Evolutionary conservation across 2,888 invertebrate genomes (phyloP).

Genomic region (Tridacna gigas): DNA sequence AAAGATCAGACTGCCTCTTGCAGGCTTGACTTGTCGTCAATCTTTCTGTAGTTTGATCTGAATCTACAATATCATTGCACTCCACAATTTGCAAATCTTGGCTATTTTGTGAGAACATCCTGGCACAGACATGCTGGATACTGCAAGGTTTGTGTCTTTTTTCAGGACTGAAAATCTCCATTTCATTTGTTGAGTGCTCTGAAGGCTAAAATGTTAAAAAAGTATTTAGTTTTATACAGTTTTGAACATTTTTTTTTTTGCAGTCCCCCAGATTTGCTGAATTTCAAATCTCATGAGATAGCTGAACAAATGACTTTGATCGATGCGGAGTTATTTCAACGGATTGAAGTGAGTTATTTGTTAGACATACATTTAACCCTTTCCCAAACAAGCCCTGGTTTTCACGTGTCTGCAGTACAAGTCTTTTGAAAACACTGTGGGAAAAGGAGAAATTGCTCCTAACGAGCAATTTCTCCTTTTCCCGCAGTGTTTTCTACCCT

Average conservation of each 20-base stretch:
- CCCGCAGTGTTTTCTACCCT: no score
- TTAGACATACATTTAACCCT: not conserved
- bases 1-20: no score
- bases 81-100: no score
- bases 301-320: conserved; percentile 99
- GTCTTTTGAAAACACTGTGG: not conserved
- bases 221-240: not conserved
- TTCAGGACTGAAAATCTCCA: not conserved
- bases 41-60: not conserved
- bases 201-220: not conserved
- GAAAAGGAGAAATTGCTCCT: not conserved
- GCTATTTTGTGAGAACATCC: no score
- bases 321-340: conserved; percentile 97
- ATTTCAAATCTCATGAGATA: conserved; percentile 97
- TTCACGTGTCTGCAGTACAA: not conserved
- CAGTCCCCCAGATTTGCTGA: conserved; percentile 89
- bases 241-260: conserved; percentile 37
- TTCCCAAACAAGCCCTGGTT: not conserved
- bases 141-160: no score
- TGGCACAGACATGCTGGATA: no score
- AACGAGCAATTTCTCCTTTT: not conserved
- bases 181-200: not conserved
- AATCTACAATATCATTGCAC: no score
- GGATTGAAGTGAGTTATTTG: conserved; percentile 90
- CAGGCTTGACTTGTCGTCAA: no score